Conservation (phyloP, 2,797 vertebrate genomes). For the Orientallactaga sibirica region DNA sequence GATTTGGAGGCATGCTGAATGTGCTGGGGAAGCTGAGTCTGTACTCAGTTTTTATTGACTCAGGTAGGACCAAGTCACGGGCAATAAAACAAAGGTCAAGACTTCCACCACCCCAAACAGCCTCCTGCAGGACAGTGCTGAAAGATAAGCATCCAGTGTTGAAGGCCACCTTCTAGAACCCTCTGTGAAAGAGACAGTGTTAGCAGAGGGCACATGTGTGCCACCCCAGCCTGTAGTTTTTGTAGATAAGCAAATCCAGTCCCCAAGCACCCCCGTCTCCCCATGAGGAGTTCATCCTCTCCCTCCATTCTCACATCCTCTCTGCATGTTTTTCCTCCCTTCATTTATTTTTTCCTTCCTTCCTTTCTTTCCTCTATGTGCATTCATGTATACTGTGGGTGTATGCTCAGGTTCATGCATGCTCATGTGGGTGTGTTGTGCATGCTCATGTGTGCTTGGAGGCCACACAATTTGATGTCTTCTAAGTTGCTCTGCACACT, state of each 20-base stretch:
- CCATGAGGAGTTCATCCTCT: neutral
- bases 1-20: neutral
- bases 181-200: neutral
- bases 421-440: too few relatives aligned
- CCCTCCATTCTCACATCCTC: too few relatives aligned
- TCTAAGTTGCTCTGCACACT: too few relatives aligned
- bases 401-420: too few relatives aligned
- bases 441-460: too few relatives aligned
- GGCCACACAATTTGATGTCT: too few relatives aligned
- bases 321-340: neutral
- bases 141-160: neutral
- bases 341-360: too few relatives aligned
- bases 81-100: constrained; percentile 19
- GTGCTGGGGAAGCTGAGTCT: neutral
- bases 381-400: too few relatives aligned
- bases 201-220: neutral
- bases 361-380: too few relatives aligned
- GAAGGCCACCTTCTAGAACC: neutral
- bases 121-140: neutral
- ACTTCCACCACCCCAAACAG: neutral
- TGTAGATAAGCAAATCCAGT: neutral
- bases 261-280: neutral
- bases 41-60: constrained; percentile 37
- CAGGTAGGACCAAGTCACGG: neutral
- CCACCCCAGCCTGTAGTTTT: neutral